Percentiles rank a stretch among this genome's conserved stretches.
These are phyloP conservation scores for Parthenolecanium corni DNA, from an alignment of 2,888 invertebrate species.

Conservation along the genomic window DNA sequence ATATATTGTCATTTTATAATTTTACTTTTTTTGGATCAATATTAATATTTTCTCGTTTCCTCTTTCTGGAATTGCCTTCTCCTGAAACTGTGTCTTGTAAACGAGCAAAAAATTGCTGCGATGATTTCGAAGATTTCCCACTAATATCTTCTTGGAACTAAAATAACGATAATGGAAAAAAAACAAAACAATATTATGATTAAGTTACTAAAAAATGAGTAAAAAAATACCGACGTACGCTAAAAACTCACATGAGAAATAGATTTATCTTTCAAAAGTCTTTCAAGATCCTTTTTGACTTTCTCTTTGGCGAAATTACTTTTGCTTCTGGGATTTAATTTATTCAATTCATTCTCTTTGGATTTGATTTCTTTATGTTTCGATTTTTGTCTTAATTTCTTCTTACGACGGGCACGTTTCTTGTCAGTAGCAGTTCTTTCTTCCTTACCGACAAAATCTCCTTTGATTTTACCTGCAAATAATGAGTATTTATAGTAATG, in stretches of 20 bases:
- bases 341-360: constrained; percentile 41
- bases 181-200: constrained; percentile 35
- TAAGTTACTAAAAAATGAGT: constrained; percentile 1
- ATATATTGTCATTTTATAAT: constrained; percentile 39
- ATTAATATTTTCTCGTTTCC: constrained; percentile 36
- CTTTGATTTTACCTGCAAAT: constrained; percentile 40
- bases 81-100: constrained; percentile 54
- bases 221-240: constrained; percentile 21
- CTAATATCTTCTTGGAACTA: constrained; percentile 42
- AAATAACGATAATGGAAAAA: constrained; percentile 7
- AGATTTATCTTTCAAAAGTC: constrained; percentile 8
- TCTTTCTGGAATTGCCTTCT: constrained; percentile 41
- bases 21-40: constrained; percentile 50
- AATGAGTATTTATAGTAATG: not conserved
- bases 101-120: constrained; percentile 74
- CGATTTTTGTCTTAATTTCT: constrained; percentile 62
- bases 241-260: constrained; percentile 40
- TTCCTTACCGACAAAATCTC: constrained; percentile 53
- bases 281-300: constrained; percentile 4
- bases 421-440: constrained; percentile 79
- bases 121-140: constrained; percentile 52
- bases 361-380: constrained; percentile 41
- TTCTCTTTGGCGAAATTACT: constrained; percentile 10
- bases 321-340: constrained; percentile 18
- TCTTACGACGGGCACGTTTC: constrained; percentile 74